These are phyloP conservation scores for Chamaetylas fuelleborni DNA, from an alignment of 2,113 vertebrate genomes.

Conservation along the genomic window DNA sequence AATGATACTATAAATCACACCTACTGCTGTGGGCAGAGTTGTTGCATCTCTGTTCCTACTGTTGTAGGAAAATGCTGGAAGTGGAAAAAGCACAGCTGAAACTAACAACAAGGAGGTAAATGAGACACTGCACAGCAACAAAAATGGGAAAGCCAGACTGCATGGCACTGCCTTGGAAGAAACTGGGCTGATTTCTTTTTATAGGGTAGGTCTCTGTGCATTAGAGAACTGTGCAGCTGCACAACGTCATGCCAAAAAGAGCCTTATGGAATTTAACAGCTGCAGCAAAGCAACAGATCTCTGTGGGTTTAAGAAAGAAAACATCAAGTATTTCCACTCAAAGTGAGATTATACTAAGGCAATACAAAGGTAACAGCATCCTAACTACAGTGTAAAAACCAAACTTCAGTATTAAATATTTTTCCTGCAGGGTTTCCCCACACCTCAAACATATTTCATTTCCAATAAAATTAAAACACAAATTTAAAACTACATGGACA, in stretches of 20 bases:
- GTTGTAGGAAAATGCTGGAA: background rate
- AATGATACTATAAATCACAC: slow-evolving; percentile 42
- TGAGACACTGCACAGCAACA: background rate
- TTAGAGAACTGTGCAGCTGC: background rate
- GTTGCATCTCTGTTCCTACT: background rate
- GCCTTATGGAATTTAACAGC: background rate
- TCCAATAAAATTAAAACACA: background rate
- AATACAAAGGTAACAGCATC: background rate
- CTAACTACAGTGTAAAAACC: background rate
- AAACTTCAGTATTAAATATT: background rate
- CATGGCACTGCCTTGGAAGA: background rate
- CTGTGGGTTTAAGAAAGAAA: background rate
- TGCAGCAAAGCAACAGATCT: background rate
- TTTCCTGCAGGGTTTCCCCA: background rate
- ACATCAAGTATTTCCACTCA: background rate
- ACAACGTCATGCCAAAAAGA: background rate
- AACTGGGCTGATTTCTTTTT: background rate
- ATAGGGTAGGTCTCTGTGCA: background rate
- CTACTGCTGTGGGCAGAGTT: background rate
- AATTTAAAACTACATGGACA: background rate
- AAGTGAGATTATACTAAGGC: background rate
- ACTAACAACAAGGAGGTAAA: background rate
- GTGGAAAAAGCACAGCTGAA: background rate
- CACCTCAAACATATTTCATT: background rate
- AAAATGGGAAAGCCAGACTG: background rate